Percentiles rank a stretch among this genome's conserved stretches.
Conservation (phyloP, 2,797 vertebrate genomes). For the Cirrhinus mrigala region DNA sequence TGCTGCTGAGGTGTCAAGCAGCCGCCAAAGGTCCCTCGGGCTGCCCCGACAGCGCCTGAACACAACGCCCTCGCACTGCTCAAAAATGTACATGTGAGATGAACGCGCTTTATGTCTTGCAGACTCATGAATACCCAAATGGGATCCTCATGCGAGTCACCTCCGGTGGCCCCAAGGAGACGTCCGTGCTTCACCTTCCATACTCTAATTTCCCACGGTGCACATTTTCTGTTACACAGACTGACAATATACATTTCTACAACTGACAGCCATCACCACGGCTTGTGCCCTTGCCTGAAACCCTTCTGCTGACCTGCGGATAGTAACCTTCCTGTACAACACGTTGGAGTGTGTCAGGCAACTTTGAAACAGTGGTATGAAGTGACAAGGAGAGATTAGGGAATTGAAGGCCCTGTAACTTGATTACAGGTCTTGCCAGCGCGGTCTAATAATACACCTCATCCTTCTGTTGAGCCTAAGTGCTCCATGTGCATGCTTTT, state of each 20-base stretch:
- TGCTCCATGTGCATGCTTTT: slow-evolving; percentile 71
- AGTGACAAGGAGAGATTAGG: slow-evolving; percentile 78
- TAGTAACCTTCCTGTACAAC: slow-evolving; percentile 71
- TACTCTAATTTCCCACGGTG: slow-evolving; percentile 52
- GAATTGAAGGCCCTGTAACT: slow-evolving; percentile 80
- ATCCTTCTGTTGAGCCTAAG: slow-evolving; percentile 72
- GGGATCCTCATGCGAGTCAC: slow-evolving; percentile 62
- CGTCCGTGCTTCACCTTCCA: slow-evolving; percentile 40
- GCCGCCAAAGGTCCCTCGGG: slow-evolving; percentile 67
- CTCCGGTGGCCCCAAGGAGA: slow-evolving; percentile 58
- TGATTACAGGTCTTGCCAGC: slow-evolving; percentile 74
- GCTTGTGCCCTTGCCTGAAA: slow-evolving; percentile 60
- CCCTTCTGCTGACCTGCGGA: slow-evolving; percentile 59
- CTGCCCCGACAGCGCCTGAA: slow-evolving; percentile 67
- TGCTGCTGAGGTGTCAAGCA: slow-evolving; percentile 62
- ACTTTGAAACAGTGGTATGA: slow-evolving; percentile 74
- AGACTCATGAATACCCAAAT: slow-evolving; percentile 62
- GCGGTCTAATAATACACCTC: slow-evolving; percentile 73
- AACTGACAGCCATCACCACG: slow-evolving; percentile 74
- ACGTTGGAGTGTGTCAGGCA: slow-evolving; percentile 71
- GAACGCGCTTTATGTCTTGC: slow-evolving; percentile 60
- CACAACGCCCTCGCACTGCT: slow-evolving; percentile 36
- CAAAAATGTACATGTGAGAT: slow-evolving; percentile 58
- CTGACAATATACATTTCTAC: slow-evolving; percentile 73
- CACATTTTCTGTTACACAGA: slow-evolving; percentile 17